Base-by-base conservation (phyloP, 2,113 vertebrate species). In the Lagenorhynchus albirostris region DNA sequence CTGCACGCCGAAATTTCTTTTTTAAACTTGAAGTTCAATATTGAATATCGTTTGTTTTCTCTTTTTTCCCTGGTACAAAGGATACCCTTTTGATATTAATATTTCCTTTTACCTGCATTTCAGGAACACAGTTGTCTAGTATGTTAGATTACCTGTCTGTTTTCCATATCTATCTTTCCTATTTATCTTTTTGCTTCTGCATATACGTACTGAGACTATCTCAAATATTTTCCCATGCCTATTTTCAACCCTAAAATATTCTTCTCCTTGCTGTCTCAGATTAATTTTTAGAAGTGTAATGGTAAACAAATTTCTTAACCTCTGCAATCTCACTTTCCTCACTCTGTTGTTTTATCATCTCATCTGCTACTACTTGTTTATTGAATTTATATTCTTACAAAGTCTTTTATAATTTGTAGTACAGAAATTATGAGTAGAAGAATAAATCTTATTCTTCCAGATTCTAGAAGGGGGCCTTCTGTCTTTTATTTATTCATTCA, bases 161-260 rank as follows among this genome's bases (percentile, higher is more conserved):
- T 65, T 95, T 92, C 68, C 60, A 47, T 58, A 58, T 85, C 71
- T 71, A 10, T 53, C 73, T 85, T 36, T 89, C 71, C 60, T 71
- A 62, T 14, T 74, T n/a, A 92, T 53, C 60, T 88, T 93, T 80
- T 81, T 23, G 36, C 53, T 14, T 85, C 36, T 95, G 70, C 21
- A 21, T 81, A 67, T 53, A 53, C 14, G 20, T 53, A 53, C 76
- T 50, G 60, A 95, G 18, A 84, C 13, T 63, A 20, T 85, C 58
- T 76, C n/a, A 74, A 62, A 55, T 87, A 86, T 82, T 95, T 95
- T 53, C 44, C 80, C 50, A 58, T 44, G n/a, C 31, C 50, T 89
- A 26, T 96, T 95, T 83, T 92, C 84, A 89, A 62, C 14, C 44
- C 44, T 63, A 55, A 50, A 82, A 70, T 80, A 81, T 85, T 97